Evolutionary conservation across 2,113 vertebrate genomes (phyloP), one percentile per base, ranked within the genome.

Genomic region (Grammomys dolichurus): DNA sequence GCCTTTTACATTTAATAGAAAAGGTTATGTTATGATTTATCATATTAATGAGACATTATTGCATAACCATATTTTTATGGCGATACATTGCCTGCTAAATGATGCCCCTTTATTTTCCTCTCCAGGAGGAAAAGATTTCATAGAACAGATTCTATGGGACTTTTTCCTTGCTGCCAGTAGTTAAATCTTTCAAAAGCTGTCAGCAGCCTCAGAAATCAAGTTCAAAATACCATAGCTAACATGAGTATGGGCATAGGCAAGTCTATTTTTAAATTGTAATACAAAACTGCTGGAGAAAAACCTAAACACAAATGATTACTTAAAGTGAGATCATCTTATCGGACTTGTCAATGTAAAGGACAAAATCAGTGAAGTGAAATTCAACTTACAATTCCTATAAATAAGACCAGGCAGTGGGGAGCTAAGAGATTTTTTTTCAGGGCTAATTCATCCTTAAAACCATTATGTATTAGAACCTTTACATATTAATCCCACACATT

Each of bases 131-230:
- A 98, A 84, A 97, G 60, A 84, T 97, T 97, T 97, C 96, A 94
- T 93, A 97, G 97, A 97, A 97, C 92, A 96, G 96, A 98, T 97
- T 98, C 97, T 98, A 97, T 97, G 95, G 86, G 94, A 98, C 97
- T 98, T 97, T 98, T 98, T 98, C 98, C 98, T 97, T 98, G 97
- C 98, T 98, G 96, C 97, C 98, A 98, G 98, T 98, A 98, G 90
- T 98, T 99, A 98, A 98, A 98, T 99, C 98, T 98, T 98, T 98
- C 98, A 98, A 97, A 98, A 98, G 96, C 98, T 98, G 98, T 98
- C 98, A 98, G 98, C 98, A 98, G 95, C 88, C 98, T 98, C 98
- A 98, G 98, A 98, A 99, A 98, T 98, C 98, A 98, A 98, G 98
- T 98, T 96, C 97, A 97, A 98, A 98, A 98, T 98, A 98, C 97